Evolutionary conservation across 2,888 invertebrate genomes (phyloP), one percentile per base, ranked within the genome.

Genomic region (Branchipolynoe longqiensis): DNA sequence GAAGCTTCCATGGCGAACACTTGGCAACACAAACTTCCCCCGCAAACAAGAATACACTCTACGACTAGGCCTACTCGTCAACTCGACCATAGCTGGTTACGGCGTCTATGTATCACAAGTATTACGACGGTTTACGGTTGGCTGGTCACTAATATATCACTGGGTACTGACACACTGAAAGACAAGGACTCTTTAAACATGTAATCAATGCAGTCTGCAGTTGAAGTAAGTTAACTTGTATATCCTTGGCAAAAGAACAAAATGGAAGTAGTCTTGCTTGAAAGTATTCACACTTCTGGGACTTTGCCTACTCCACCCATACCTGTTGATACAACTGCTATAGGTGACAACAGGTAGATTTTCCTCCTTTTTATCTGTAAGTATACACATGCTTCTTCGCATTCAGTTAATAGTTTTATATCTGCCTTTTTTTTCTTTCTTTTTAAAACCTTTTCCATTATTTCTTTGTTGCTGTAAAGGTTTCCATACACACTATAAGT

Each of bases 71-170:
- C 6, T 69, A 18, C 38, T 12, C 69, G 1, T n/a, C n/a, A 36
- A 69, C n/a, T 12, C 22, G n/a, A 69, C 69, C 69, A 36, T 69
- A 36, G 36, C 14, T 33, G n/a, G 14, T 69, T 69, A 69, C 18
- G 3, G 2, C 36, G 4, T 22, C 69, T 69, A 38, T 6, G 3
- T 69, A 69, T 69, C 69, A 69, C 69, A 69, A 69, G 33, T 4
- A 69, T 25, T 69, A 69, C 3, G 69, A 69, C 38, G 69, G 14
- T 69, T 69, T 33, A 69, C 69, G 69, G 69, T 33, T 69, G 69
- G 69, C 33, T 69, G 69, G 69, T 69, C 12, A 6, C 33, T 69
- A 69, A 33, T 22, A 22, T 69, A 69, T 69, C 69, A 69, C 69
- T 69, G 69, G 69, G 69, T 33, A 8, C 69, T 69, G 69, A 33